Evolutionary conservation across 2,113 vertebrate genomes (phyloP).

Genomic region (Castor canadensis): DNA sequence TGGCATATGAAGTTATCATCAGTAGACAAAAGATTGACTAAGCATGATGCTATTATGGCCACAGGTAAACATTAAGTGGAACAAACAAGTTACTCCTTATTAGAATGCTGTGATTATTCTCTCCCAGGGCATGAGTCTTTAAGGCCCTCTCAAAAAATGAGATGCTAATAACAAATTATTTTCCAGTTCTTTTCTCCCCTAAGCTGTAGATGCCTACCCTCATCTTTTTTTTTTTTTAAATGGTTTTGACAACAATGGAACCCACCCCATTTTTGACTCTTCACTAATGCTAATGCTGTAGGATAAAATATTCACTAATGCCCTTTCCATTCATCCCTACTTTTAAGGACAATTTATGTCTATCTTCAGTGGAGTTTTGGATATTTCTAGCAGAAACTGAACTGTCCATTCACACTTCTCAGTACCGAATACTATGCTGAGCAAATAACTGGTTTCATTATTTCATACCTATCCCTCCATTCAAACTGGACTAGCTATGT

Average conservation of each 20-base stretch:
- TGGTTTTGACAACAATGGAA: too few relatives aligned
- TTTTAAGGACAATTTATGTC: conserved; percentile 34
- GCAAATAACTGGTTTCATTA: not conserved
- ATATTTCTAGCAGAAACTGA: not conserved
- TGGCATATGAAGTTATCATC: not conserved
- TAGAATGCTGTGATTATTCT: conserved; percentile 88
- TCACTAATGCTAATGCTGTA: not conserved
- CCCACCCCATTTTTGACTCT: not conserved
- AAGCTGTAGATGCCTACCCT: not conserved
- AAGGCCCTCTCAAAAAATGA: conserved; percentile 77
- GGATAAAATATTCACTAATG: not conserved
- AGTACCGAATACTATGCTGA: not conserved
- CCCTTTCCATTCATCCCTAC: not conserved
- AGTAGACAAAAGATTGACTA: conserved; percentile 78
- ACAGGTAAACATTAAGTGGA: conserved; percentile 85
- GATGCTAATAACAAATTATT: conserved; percentile 88
- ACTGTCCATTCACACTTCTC: not conserved
- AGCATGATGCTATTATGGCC: conserved; percentile 88
- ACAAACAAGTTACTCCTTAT: conserved; percentile 91
- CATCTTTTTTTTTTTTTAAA: too few relatives aligned
- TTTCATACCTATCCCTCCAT: not conserved
- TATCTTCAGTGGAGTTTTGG: not conserved
- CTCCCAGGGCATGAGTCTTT: conserved; percentile 83
- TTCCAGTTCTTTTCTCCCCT: conserved; percentile 81
- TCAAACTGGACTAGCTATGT: not conserved